Evolutionary conservation across 1,140 invertebrate genomes (phyloP).

Genomic region (Caenorhabditis inopinata): DNA sequence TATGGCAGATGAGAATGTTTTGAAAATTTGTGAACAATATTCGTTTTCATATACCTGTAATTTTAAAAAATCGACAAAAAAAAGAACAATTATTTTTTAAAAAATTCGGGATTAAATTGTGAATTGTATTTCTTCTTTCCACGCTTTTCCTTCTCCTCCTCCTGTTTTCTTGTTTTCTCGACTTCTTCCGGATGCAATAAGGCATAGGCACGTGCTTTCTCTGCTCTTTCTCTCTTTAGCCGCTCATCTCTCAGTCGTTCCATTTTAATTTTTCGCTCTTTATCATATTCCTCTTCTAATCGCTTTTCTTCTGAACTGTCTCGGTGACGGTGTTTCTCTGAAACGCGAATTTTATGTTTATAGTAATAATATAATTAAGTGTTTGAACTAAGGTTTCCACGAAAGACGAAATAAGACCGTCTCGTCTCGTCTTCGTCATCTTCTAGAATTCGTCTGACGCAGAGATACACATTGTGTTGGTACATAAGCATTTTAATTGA

Average conservation of each 20-base stretch:
- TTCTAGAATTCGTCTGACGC: no score
- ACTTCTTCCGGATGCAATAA: conserved; percentile 43
- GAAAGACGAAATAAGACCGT: no score
- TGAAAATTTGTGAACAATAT: no score
- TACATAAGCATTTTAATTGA: no score
- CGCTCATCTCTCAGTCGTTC: conserved; percentile 46
- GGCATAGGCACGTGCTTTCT: conserved; percentile 74
- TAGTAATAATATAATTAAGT: no score
- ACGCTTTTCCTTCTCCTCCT: conserved; percentile 42
- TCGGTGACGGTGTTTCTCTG: conserved; percentile 24
- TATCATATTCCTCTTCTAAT: conserved; percentile 16
- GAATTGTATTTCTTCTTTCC: conserved; percentile 79
- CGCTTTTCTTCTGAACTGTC: not conserved
- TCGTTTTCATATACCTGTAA: no score
- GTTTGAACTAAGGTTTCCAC: no score
- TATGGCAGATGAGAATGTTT: no score
- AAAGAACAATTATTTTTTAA: not conserved
- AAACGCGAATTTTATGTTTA: conserved; percentile 68
- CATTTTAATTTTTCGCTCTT: not conserved
- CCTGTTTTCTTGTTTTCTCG: conserved; percentile 65
- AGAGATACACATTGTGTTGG: no score
- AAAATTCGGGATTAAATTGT: conserved; percentile 81
- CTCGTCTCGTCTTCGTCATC: no score
- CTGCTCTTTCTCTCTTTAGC: conserved; percentile 69
- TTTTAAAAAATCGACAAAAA: not conserved